These are phyloP conservation scores for Galaxea fascicularis DNA, from an alignment of 92 coral and sea anemone genomes.

Conservation along the genomic window DNA sequence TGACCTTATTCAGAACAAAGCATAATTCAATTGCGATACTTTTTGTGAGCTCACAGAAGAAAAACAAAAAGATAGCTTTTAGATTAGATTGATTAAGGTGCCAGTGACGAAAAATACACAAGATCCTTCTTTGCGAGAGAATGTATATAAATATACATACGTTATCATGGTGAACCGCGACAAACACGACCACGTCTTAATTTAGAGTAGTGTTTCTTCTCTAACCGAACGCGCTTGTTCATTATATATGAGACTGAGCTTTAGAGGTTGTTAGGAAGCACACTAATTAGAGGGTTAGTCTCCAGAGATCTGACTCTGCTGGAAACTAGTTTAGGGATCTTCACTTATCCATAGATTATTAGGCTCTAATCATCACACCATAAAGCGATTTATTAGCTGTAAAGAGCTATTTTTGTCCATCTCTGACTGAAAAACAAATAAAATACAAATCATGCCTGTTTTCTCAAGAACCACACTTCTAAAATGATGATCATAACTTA, in stretches of 20 bases:
- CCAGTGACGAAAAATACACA: too few relatives aligned
- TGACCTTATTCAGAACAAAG: neutral
- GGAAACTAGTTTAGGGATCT: slow-evolving; percentile 31
- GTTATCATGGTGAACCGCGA: neutral
- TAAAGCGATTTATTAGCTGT: slow-evolving; percentile 23
- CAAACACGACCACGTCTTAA: neutral
- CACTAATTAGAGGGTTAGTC: too few relatives aligned
- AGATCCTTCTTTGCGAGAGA: too few relatives aligned
- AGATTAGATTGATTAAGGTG: too few relatives aligned
- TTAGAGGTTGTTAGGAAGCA: too few relatives aligned
- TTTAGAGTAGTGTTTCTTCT: neutral
- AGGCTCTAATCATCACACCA: slow-evolving; percentile 43
- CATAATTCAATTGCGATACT: too few relatives aligned
- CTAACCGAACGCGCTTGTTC: neutral
- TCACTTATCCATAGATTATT: slow-evolving; percentile 26
- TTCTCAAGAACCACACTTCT: neutral
- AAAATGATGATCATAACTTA: neutral
- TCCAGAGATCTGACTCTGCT: slow-evolving; percentile 8
- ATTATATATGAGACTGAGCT: too few relatives aligned
- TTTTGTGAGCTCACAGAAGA: too few relatives aligned
- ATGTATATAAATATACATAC: neutral
- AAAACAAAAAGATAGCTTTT: too few relatives aligned
- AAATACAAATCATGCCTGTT: neutral
- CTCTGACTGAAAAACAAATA: neutral
- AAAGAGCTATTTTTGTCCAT: neutral